Conservation (phyloP, 2,113 vertebrate species). For the cat (Felis catus) region DNA sequence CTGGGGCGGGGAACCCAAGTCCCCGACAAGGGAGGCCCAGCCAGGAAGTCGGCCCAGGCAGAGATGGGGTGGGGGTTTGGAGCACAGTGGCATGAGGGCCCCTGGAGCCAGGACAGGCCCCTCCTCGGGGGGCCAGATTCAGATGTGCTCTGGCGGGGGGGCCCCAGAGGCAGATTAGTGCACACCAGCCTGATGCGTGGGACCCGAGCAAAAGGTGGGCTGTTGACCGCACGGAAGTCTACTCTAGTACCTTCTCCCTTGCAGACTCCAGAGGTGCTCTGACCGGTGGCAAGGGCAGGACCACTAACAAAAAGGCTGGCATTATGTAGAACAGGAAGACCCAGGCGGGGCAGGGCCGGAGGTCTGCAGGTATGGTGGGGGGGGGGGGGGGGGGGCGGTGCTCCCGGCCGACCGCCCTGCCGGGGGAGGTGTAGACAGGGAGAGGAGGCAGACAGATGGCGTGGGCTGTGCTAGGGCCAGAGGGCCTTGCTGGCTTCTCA, state of each 20-base stretch:
- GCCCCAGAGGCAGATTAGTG: neutral
- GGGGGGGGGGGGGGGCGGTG: no score
- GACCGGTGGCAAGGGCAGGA: neutral
- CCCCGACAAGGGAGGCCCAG: slow-evolving; percentile 30
- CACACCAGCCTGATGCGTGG: neutral
- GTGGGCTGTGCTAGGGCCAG: neutral
- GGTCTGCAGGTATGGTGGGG: neutral
- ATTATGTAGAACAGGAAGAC: neutral
- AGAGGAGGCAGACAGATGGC: neutral
- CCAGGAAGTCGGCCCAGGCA: slow-evolving; percentile 49
- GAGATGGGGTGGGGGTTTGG: slow-evolving; percentile 57
- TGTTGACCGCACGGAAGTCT: fast-evolving
- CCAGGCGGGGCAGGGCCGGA: neutral
- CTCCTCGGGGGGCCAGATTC: neutral
- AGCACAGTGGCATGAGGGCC: slow-evolving; percentile 70
- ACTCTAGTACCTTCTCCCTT: neutral
- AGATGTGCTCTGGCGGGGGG: slow-evolving; percentile 1
- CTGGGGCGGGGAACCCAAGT: neutral
- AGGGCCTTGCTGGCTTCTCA: neutral
- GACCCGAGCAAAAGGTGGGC: neutral
- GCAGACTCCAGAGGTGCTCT: neutral
- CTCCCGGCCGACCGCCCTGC: neutral
- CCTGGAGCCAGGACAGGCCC: slow-evolving; percentile 22
- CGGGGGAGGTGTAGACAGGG: neutral
- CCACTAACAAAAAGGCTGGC: neutral